These are phyloP conservation scores for Nowickia ferox DNA, from an alignment of 2,888 invertebrate species.

Conservation along the genomic window DNA sequence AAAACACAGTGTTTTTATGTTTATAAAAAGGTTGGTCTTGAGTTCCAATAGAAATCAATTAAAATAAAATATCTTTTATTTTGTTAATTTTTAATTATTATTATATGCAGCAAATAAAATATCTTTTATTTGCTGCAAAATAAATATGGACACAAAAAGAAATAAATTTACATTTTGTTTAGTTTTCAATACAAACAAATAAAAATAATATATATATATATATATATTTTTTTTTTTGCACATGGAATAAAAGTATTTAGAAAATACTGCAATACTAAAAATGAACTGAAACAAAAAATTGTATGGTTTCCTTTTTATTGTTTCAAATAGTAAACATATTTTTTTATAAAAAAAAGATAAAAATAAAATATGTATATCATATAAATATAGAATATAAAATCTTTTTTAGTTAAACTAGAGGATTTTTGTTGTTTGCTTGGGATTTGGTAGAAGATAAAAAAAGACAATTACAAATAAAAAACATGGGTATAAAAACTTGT, in stretches of 20 bases:
- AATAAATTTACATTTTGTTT: constrained; percentile 5
- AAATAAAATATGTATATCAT: constrained; percentile 42
- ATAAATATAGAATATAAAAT: constrained; percentile 20
- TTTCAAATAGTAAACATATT: constrained; percentile 13
- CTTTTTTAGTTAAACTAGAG: constrained; percentile 29
- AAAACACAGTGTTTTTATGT: constrained; percentile 53
- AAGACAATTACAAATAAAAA: constrained; percentile 4
- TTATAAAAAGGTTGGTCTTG: neutral
- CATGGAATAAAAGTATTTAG: constrained; percentile 29
- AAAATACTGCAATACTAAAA: constrained; percentile 49
- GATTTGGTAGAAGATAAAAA: constrained; percentile 8
- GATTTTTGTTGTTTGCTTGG: constrained; percentile 24
- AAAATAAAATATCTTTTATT: constrained; percentile 46
- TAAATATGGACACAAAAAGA: constrained; percentile 34
- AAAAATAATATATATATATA: no score
- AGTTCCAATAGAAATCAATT: constrained; percentile 47
- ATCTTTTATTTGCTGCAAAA: constrained; percentile 46
- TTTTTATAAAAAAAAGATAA: constrained; percentile 19
- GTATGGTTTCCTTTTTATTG: constrained; percentile 16
- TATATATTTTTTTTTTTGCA: constrained; percentile 10
- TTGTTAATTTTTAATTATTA: no score
- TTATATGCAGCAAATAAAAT: no score
- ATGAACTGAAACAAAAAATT: constrained; percentile 51
- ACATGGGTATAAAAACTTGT: constrained; percentile 25
- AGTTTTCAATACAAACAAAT: constrained; percentile 23